Conservation (phyloP, 2,888 invertebrate genomes). For the Acleris holmiana region DNA sequence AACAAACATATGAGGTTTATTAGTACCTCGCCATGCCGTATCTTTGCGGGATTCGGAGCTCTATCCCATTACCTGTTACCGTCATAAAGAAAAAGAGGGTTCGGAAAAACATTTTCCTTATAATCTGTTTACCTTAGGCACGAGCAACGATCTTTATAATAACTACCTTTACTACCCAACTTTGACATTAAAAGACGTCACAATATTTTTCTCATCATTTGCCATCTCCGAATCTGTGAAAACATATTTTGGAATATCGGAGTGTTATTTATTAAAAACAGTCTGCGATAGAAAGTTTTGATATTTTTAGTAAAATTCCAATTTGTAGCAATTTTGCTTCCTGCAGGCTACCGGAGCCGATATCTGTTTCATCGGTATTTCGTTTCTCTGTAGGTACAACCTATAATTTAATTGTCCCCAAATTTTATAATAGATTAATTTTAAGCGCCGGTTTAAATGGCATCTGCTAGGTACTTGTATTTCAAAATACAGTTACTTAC, state of each 20-base stretch:
- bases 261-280: too few species aligned
- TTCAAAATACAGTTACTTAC: conserved; percentile 3
- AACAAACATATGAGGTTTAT: conserved; percentile 26
- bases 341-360: too few species aligned
- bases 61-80: conserved; percentile 24
- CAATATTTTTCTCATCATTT: too few species aligned
- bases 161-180: too few species aligned
- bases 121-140: conserved; percentile 1
- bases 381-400: too few species aligned
- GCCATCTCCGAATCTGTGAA: too few species aligned
- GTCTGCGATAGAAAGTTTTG: too few species aligned
- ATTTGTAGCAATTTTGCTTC: not conserved
- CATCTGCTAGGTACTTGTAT: not conserved
- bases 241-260: too few species aligned
- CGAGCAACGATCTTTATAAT: conserved; percentile 2
- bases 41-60: conserved; percentile 21
- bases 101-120: conserved; percentile 14
- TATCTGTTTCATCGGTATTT: too few species aligned
- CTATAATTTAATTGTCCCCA: too few species aligned
- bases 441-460: not conserved
- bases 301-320: not conserved
- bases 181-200: too few species aligned
- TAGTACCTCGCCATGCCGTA: conserved; percentile 21
- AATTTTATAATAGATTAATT: too few species aligned
- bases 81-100: conserved; percentile 31